Evolutionary conservation across 2,797 vertebrate genomes (phyloP).

Genomic region (Smutsia temminckii): DNA sequence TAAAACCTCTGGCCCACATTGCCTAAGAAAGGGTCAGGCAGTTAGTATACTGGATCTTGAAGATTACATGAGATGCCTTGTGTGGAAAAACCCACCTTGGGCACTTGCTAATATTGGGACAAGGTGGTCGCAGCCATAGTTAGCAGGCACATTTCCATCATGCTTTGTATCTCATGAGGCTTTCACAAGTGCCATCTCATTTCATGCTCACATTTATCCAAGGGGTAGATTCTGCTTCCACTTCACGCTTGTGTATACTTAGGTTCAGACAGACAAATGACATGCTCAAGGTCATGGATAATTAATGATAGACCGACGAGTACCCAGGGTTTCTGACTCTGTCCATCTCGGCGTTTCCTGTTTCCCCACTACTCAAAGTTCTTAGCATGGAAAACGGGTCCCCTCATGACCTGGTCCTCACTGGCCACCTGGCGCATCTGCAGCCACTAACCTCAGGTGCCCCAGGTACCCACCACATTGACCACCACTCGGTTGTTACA

Average conservation of each 20-base stretch:
- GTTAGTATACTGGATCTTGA: neutral
- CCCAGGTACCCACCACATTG: accelerated
- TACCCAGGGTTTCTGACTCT: neutral
- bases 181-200: accelerated
- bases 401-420: too few species aligned
- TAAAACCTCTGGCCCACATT: neutral
- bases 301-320: neutral
- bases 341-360: neutral
- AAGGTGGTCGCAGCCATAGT: accelerated
- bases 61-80: neutral
- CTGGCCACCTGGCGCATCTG: neutral
- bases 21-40: neutral
- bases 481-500: neutral
- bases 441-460: accelerated
- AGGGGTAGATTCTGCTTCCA: too few species aligned
- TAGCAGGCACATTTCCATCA: neutral
- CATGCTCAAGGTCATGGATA: neutral
- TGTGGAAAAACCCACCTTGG: neutral
- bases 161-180: neutral
- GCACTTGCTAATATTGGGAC: accelerated
- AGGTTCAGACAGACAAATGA: neutral
- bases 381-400: neutral
- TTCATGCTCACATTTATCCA: neutral
- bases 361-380: neutral
- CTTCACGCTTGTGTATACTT: neutral